phyloP scores from a whole-genome alignment of 2,797 vertebrate genomes.

The Enoplosus armatus region DNA sequence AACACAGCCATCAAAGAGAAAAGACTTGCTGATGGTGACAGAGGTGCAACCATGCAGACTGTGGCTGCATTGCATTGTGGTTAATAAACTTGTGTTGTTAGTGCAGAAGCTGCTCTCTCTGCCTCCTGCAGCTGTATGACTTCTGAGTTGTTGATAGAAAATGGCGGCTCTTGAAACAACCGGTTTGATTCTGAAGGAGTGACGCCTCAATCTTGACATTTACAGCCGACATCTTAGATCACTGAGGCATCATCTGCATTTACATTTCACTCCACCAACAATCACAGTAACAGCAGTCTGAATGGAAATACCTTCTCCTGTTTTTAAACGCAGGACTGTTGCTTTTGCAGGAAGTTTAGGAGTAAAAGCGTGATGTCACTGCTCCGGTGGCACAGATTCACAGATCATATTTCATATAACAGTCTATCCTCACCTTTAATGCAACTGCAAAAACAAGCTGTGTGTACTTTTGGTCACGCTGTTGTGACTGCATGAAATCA shows the following conservation, averaged over 20 bases:
- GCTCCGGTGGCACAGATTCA: too few species aligned
- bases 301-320: neutral
- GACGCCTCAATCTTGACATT: slow-evolving; percentile 32
- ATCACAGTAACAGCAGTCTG: neutral
- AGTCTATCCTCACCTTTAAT: too few species aligned
- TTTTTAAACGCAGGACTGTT: neutral
- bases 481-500: too few species aligned
- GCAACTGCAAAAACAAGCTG: too few species aligned
- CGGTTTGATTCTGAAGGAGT: neutral
- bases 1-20: neutral
- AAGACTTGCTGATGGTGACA: neutral
- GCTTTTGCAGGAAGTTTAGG: neutral
- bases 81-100: neutral
- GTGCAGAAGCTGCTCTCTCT: neutral
- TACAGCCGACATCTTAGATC: slow-evolving; percentile 22
- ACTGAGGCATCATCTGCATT: neutral
- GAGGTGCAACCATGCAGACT: neutral
- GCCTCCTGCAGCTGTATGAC: too few species aligned
- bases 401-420: too few species aligned
- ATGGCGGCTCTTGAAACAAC: neutral
- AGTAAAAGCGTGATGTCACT: neutral
- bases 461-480: too few species aligned
- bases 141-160: neutral
- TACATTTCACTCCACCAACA: neutral
- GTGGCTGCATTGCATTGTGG: neutral